These are phyloP conservation scores for Apotomis turbidana DNA, from an alignment of 2,888 invertebrate species.

Conservation along the genomic window DNA sequence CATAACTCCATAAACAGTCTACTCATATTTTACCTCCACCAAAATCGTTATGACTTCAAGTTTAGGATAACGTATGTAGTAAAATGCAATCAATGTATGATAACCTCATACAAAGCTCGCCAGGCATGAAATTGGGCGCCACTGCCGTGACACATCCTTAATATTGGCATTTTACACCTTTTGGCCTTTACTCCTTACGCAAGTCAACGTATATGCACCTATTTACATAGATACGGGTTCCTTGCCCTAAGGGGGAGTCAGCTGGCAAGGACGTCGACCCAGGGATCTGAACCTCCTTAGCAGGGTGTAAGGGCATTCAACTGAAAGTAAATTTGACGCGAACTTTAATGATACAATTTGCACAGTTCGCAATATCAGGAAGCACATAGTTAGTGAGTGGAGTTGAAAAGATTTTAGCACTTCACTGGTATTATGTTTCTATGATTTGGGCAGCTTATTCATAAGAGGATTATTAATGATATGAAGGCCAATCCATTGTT, in stretches of 20 bases:
- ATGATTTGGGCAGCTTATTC: too few species aligned
- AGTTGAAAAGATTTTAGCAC: too few species aligned
- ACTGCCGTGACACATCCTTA: not conserved
- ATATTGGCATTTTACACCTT: conserved; percentile 23
- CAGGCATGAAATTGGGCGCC: not conserved
- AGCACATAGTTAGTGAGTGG: too few species aligned
- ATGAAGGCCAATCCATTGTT: too few species aligned
- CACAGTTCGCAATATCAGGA: not conserved
- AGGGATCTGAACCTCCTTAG: conserved; percentile 21
- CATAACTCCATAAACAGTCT: too few species aligned
- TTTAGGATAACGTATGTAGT: not conserved
- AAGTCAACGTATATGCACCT: conserved; percentile 16
- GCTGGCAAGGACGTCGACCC: conserved; percentile 38
- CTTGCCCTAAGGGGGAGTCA: conserved; percentile 35
- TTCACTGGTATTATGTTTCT: too few species aligned
- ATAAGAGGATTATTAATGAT: too few species aligned
- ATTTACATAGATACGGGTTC: conserved; percentile 30
- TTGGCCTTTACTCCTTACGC: conserved; percentile 12
- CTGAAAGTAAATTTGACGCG: conserved; percentile 25
- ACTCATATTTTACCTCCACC: too few species aligned
- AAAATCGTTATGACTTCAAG: not conserved
- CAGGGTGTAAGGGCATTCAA: conserved; percentile 30
- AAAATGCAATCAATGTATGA: not conserved
- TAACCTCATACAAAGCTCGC: not conserved
- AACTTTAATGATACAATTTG: conserved; percentile 15